Evolutionary conservation across 2,113 vertebrate species (phyloP).

Genomic region (Manacus vitellinus): DNA sequence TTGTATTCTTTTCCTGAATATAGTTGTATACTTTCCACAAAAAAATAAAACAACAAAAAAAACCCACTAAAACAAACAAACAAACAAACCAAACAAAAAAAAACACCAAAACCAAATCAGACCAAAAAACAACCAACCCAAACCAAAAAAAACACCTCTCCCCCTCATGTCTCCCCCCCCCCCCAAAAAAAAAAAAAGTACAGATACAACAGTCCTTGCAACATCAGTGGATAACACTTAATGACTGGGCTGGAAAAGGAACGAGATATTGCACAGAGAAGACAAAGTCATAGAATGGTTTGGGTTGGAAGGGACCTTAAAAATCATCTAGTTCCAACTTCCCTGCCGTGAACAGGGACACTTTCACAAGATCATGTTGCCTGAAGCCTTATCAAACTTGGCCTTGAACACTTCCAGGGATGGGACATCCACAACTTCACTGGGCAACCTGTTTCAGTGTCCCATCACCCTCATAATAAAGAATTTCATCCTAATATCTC

Average conservation of each 20-base stretch:
- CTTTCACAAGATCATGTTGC: not conserved
- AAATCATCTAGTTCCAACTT: not conserved
- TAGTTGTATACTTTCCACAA: not conserved
- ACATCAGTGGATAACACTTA: not conserved
- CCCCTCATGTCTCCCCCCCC: too few species aligned
- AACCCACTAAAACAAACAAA: not conserved
- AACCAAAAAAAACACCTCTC: not conserved
- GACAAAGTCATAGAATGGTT: not conserved
- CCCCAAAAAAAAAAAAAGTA: not conserved
- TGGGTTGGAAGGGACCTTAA: not conserved
- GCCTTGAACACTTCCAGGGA: not conserved
- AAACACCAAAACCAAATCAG: not conserved
- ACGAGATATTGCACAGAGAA: not conserved
- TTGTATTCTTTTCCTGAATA: not conserved
- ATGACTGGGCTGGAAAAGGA: not conserved
- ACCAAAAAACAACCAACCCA: not conserved
- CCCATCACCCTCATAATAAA: not conserved
- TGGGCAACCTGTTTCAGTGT: not conserved
- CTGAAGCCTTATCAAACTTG: not conserved
- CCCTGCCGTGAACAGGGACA: not conserved
- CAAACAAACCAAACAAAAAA: too few species aligned
- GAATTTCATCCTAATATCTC: not conserved
- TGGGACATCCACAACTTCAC: not conserved
- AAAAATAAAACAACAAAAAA: not conserved
- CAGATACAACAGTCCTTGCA: not conserved